Evolutionary conservation across 2,797 vertebrate species (phyloP), one percentile per base, ranked within the genome.

Genomic region (Siniperca undulata): DNA sequence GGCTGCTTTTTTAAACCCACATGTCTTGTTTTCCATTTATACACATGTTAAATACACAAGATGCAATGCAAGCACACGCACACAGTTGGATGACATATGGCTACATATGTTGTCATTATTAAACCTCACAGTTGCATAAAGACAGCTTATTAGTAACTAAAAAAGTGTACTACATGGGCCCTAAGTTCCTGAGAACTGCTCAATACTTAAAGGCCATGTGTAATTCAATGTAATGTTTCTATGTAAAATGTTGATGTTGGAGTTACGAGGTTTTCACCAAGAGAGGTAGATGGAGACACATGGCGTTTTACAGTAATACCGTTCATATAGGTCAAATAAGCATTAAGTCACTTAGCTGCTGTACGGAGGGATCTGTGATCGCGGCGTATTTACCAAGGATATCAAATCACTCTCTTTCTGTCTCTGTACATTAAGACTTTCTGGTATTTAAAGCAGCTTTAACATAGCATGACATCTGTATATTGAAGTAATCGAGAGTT

Each of bases 371-470:
- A 71, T 70, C 79, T 84, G 71, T 80, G 64, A 82, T 66, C 3
- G 11, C 56, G n/a, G 48, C 56, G 3, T 84, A 86, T 86, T 88
- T 79, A 86, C 50, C 9, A 34, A 50, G 24, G 46, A 70, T 27
- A 62, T 74, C 36, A 77, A 78, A 82, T 77, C 78, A 4, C 77
- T 81, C 59, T 66, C 60, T 50, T 60, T 78, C 80, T 70, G 38
- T 77, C 36, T 80, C 72, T 81, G 70, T 86, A 78, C 83, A 91
- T 85, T 78, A 84, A 65, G 50, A 85, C 70, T 40, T 65, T 68
- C 38, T 81, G 73, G 82, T 90, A 91, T 89, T 92, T 91, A 91
- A 74, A 79, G 73, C 42, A 61, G 78, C 56, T 88, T 88, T 80
- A 79, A 88, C 77, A 77, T 50, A 84, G 77, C 52, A 1, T 68